Evolutionary conservation across 2,797 vertebrate species (phyloP).

Genomic region (Gymnoscopelus braueri): DNA sequence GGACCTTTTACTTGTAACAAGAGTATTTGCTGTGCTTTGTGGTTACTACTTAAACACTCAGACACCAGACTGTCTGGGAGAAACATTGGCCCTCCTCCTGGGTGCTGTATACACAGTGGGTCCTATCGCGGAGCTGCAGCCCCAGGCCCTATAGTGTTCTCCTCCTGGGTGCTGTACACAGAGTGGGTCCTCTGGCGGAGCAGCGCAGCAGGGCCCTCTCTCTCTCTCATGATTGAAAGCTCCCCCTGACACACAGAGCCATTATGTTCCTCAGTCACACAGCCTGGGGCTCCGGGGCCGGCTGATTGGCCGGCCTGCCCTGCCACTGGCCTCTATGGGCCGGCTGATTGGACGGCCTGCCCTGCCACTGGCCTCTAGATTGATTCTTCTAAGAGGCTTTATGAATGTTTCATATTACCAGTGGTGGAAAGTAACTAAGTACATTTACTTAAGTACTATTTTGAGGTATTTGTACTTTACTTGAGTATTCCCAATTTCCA

Average conservation of each 20-base stretch:
- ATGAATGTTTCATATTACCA: slow-evolving; percentile 77
- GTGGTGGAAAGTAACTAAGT: too few species aligned
- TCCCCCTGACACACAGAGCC: slow-evolving; percentile 56
- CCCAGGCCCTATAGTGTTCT: slow-evolving; percentile 41
- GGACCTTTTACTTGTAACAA: too few species aligned
- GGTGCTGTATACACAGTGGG: too few species aligned
- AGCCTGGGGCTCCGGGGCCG: slow-evolving; percentile 60
- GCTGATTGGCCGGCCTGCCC: slow-evolving; percentile 68
- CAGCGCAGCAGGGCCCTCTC: slow-evolving; percentile 21
- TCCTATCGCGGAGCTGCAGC: slow-evolving; percentile 27
- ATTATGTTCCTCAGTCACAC: slow-evolving; percentile 70
- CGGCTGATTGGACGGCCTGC: slow-evolving; percentile 70
- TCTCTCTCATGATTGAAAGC: slow-evolving; percentile 66
- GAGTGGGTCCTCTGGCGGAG: slow-evolving; percentile 17
- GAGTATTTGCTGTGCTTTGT: too few species aligned
- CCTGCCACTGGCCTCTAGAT: slow-evolving; percentile 59
- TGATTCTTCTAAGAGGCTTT: slow-evolving; percentile 75
- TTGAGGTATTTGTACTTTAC: too few species aligned
- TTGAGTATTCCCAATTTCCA: too few species aligned
- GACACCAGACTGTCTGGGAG: slow-evolving; percentile 35
- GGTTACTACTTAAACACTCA: too few species aligned
- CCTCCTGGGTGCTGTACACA: slow-evolving; percentile 38
- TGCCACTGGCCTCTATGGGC: slow-evolving; percentile 64
- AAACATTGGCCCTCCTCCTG: neutral
- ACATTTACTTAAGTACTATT: too few species aligned